Base-by-base conservation (phyloP, 2,797 vertebrate species). In the Pogoniulus pusillus region DNA sequence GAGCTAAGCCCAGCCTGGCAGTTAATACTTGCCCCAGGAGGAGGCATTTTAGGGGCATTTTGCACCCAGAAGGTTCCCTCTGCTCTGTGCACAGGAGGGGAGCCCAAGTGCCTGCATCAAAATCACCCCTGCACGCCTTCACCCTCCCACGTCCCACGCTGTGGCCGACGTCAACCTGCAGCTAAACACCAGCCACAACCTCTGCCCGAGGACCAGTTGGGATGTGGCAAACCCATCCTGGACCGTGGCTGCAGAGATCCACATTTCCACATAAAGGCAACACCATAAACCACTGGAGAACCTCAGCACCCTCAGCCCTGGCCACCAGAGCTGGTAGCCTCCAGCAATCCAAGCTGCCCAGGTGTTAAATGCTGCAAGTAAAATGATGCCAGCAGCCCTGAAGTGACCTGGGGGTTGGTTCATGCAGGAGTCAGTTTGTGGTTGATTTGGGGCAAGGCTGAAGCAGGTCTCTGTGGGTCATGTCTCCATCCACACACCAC, bases 1-100 rank as follows among this genome's bases (percentile, higher is more conserved):
- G 92, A 89, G 85, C 87, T 30, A 26, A 73, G 94, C 95, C 94
- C 89, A 87, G 91, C 92, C 93, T 94, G 93, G 90, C 92, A 83
- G 82, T 16, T 53, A 8, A 23, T 53, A 7, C 87, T 64, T 80
- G 93, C 90, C 94, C 89, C 68, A 60, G 75, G 88, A 94, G 41
- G 16, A 17, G 91, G 80, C 71, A 45, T 88, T 95, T 92, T 79
- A 73, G 83, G 93, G 94, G 78, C 85, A 53, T 72, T 94, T 58
- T 84, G 89, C 85, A 80, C 83, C 60, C 77, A 41, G 35, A 4
- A 5, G 2, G 63, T 17, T 72, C 66, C 60, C 85, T 77, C 78
- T 51, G 68, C 2, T n/a, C 4, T 5, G 0, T 0, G 51, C 86
- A 41, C 65, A 9, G 1, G 3, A 75, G 60, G 87, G 87, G 82